These are phyloP conservation scores for Oscheius sp. DNA, from an alignment of 1,140 invertebrate genomes.

Conservation along the genomic window DNA sequence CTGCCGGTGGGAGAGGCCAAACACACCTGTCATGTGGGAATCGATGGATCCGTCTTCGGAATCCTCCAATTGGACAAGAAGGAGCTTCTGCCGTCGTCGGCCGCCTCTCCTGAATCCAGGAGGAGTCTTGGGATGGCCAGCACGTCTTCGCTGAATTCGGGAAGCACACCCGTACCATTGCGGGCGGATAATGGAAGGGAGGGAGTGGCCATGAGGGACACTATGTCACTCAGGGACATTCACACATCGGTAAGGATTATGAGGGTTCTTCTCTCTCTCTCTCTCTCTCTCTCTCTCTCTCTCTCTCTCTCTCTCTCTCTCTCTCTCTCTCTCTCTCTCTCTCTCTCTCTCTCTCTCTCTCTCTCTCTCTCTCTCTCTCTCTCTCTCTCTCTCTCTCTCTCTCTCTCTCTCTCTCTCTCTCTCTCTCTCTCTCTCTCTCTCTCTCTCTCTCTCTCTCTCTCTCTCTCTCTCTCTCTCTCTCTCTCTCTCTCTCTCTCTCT, in stretches of 20 bases:
- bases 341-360: too few relatives aligned
- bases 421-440: too few relatives aligned
- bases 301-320: too few relatives aligned
- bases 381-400: too few relatives aligned
- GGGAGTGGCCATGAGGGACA: slow-evolving; percentile 19
- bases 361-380: too few relatives aligned
- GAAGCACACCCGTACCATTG: background rate
- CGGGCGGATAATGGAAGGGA: slow-evolving; percentile 4
- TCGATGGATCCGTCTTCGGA: slow-evolving; percentile 93
- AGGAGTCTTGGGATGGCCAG: background rate
- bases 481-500: too few relatives aligned
- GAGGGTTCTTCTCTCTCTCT: background rate
- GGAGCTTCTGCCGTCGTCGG: slow-evolving; percentile 6
- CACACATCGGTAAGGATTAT: background rate
- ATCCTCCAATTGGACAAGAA: slow-evolving; percentile 42
- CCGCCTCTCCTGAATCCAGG: background rate
- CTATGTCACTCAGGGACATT: slow-evolving; percentile 31
- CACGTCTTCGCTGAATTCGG: slow-evolving; percentile 6
- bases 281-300: too few relatives aligned
- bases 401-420: too few relatives aligned
- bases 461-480: too few relatives aligned
- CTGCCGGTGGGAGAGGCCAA: slow-evolving; percentile 91
- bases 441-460: too few relatives aligned
- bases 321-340: too few relatives aligned
- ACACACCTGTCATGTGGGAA: slow-evolving; percentile 91